Evolutionary conservation across 53 echinoderm and acorn worm species (phyloP).

Genomic region (Paracentrotus lividus): DNA sequence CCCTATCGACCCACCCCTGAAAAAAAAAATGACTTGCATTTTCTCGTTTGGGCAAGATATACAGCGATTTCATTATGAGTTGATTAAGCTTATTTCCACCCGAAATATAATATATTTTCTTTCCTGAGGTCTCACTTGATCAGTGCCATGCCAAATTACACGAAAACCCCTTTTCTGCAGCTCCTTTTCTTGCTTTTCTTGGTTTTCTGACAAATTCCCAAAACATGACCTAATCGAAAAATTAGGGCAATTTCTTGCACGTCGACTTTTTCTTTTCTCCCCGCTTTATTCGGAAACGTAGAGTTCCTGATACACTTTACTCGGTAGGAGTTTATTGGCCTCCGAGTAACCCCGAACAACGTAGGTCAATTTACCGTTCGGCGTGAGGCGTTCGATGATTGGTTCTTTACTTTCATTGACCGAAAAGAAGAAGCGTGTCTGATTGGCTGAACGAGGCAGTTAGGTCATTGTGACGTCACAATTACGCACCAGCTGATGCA

Average conservation of each 20-base stretch:
- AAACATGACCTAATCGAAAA: constrained; percentile 10
- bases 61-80: background rate
- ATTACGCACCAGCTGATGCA: constrained; percentile 36
- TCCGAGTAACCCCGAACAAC: constrained; percentile 39
- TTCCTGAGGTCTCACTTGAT: background rate
- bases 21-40: background rate
- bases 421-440: background rate
- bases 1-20: background rate
- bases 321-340: constrained; percentile 46
- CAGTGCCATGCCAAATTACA: background rate
- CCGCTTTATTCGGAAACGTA: background rate
- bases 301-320: constrained; percentile 1
- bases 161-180: background rate
- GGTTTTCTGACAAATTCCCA: background rate
- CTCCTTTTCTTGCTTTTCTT: background rate
- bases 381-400: constrained; percentile 26
- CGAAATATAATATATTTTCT: background rate
- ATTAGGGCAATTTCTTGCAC: background rate
- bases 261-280: background rate
- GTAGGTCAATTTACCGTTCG: constrained; percentile 21
- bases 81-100: background rate
- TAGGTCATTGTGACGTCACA: constrained; percentile 20
- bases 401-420: constrained; percentile 36
- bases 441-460: constrained; percentile 40
- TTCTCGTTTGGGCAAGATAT: background rate